Evolutionary conservation across 2,113 vertebrate species (phyloP).

Genomic region (Vidua macroura): DNA sequence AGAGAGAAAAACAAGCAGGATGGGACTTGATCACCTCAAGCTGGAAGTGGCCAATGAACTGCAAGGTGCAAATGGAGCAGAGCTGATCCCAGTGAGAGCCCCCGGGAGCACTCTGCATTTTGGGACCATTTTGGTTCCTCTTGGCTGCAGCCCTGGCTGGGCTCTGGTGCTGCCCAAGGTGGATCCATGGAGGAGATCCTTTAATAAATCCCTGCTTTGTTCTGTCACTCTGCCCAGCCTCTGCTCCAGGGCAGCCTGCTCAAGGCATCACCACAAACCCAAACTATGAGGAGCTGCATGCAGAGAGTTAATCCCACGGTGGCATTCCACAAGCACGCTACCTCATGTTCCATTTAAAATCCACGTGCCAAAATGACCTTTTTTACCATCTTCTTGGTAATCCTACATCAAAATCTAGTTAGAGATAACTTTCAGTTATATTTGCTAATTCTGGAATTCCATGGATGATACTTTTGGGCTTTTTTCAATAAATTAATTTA

Average conservation of each 20-base stretch:
- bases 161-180: too few relatives aligned
- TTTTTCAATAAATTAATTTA: background rate
- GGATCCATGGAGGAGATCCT: background rate
- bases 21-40: too few relatives aligned
- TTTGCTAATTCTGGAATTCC: background rate
- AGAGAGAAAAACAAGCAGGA: background rate
- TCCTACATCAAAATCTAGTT: background rate
- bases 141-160: too few relatives aligned
- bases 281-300: background rate
- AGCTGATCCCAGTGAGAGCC: too few relatives aligned
- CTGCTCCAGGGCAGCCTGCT: background rate
- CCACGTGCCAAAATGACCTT: accelerated
- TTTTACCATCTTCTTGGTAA: background rate
- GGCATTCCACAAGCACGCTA: background rate
- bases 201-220: background rate
- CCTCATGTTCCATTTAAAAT: background rate
- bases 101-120: too few relatives aligned
- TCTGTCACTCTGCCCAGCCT: accelerated
- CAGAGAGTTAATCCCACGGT: background rate
- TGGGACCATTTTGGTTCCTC: too few relatives aligned
- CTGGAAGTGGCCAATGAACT: too few relatives aligned
- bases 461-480: accelerated
- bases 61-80: too few relatives aligned
- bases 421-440: background rate
- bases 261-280: background rate